Conservation (phyloP, 2,113 vertebrate species). For the Tyrannus savana region DNA sequence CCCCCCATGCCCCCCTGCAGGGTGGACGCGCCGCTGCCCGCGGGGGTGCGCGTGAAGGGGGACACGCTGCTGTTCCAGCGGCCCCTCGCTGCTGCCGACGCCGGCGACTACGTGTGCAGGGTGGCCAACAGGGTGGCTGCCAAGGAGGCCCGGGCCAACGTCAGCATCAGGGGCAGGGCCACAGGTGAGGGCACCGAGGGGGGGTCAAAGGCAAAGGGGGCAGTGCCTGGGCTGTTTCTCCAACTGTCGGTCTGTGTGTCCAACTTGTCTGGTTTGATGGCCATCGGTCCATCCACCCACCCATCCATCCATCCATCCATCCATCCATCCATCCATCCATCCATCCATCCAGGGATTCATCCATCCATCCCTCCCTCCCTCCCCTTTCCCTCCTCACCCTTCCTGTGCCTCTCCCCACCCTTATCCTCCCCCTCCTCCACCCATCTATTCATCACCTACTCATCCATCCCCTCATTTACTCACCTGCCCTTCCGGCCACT, state of each 20-base stretch:
- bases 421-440: neutral
- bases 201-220: neutral
- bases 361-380: neutral
- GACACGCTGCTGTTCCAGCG: constrained; percentile 78
- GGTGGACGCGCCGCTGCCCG: constrained; percentile 77
- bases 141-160: constrained; percentile 51
- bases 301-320: fast-evolving
- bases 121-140: constrained; percentile 76
- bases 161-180: constrained; percentile 72
- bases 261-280: too few relatives aligned
- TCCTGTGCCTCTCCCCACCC: neutral
- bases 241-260: neutral
- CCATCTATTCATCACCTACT: neutral
- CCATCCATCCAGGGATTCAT: too few relatives aligned
- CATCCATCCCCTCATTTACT: neutral
- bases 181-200: neutral
- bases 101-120: constrained; percentile 81
- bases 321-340: too few relatives aligned
- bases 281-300: neutral
- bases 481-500: neutral
- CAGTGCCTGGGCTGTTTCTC: too few relatives aligned
- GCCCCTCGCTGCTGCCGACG: constrained; percentile 72
- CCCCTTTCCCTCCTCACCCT: neutral
- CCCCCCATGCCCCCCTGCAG: constrained; percentile 53
- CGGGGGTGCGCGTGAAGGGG: constrained; percentile 61